Base-by-base conservation (phyloP, 2,797 vertebrate genomes). In the Rhadinocentrus ornatus region DNA sequence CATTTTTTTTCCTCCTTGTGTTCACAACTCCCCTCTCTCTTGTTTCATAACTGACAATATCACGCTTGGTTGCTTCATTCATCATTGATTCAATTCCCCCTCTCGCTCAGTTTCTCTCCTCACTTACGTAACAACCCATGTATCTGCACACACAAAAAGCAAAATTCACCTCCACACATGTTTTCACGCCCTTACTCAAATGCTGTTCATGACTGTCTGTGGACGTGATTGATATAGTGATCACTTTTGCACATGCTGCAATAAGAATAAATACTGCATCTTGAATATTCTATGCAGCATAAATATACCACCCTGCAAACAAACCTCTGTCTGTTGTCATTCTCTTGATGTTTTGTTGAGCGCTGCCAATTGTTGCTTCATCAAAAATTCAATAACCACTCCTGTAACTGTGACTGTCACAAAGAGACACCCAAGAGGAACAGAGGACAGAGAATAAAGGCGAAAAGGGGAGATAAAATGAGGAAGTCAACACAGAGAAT, bases 221-320 rank as follows among this genome's bases (percentile, higher is more conserved):
- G 27, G 48, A 4, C 18, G 44, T 12, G 75, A 77, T 29, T 66
- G 61, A 75, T 73, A n/a, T 0, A 60, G 66, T 16, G 27, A 81
- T 77, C 37, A 34, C 20, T 9, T 31, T 50, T 56, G 27, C 55
- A 48, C 41, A 5, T 44, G 3, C 62, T 29, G 20, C 54, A 16
- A 52, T 44, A 65, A 78, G 32, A 77, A 65, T 81, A 78, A 75
- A 83, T 62, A n/a, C 56, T 18, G 50, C 55, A 27, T 54, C 65
- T 31, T 88, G 75, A 88, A 87, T 91, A 76, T 86, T 91, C 82
- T 0, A 87, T 81, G 78, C 66, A 58, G 73, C 73, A 68, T 62
- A 78, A 82, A 86, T 68, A 75, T 27, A 74, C 73, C 70, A 61
- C 32, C 83, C 78, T 52, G 52, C 83, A 81, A 86, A 86, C 81